Conservation (phyloP, 2,113 vertebrate genomes). For the Callipepla californica region DNA sequence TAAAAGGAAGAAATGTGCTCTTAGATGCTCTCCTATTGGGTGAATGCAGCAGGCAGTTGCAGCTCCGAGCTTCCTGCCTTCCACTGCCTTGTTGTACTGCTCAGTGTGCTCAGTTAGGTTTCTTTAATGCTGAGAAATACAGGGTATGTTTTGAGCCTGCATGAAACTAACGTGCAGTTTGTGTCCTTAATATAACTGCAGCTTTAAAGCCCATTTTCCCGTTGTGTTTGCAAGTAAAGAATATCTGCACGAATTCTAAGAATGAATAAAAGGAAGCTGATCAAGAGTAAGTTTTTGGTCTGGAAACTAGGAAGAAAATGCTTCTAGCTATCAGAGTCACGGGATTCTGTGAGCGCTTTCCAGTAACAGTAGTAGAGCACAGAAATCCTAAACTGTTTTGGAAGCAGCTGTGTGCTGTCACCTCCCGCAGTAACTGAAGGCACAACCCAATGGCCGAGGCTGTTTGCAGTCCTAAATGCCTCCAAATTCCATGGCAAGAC, state of each 20-base stretch:
- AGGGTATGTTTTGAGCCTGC: background rate
- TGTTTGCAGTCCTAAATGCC: background rate
- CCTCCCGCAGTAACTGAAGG: conserved; percentile 22
- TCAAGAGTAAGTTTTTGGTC: background rate
- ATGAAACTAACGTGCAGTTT: background rate
- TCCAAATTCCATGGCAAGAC: background rate
- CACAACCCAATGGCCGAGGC: background rate
- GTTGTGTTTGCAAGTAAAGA: background rate
- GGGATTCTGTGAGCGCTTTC: conserved; percentile 52
- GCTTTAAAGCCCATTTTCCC: background rate
- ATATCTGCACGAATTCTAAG: background rate
- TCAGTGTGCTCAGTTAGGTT: background rate
- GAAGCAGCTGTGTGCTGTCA: conserved; percentile 11
- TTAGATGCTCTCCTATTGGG: conserved; percentile 59
- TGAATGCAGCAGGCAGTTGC: conserved; percentile 31
- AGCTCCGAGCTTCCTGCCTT: conserved; percentile 56
- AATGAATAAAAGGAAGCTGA: background rate
- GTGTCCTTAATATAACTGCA: background rate
- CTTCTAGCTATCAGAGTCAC: background rate
- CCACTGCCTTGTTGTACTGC: background rate
- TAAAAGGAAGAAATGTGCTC: conserved; percentile 76
- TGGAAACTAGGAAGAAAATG: background rate
- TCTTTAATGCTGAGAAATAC: conserved; percentile 15
- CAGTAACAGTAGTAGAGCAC: conserved; percentile 31
- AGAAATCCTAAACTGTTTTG: conserved; percentile 44